Conservation (phyloP, 1,140 invertebrate genomes). For the Globodera ellingtonae region DNA sequence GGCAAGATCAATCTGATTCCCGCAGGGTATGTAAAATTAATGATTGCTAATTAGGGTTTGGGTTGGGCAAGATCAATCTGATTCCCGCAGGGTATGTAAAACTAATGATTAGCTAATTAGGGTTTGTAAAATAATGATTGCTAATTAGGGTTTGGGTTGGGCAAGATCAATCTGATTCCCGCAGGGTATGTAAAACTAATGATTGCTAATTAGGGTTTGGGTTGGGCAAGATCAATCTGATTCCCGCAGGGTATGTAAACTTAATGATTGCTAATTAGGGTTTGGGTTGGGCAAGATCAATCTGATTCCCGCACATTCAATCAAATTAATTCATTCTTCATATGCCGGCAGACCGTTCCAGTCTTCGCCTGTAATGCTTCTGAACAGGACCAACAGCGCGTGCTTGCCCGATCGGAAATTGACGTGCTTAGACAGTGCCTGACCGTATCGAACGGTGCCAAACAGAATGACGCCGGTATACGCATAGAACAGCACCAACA, state of each 20-base stretch:
- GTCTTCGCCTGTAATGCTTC: constrained; percentile 99
- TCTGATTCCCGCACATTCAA: constrained; percentile 64
- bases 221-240: too few relatives aligned
- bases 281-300: background rate
- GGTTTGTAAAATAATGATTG: constrained; percentile 7
- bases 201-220: constrained; percentile 72
- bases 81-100: too few relatives aligned
- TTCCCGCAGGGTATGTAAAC: too few relatives aligned
- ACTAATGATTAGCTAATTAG: constrained; percentile 72
- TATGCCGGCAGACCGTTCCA: constrained; percentile 85
- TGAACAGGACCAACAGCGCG: constrained; percentile 94
- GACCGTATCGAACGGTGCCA: constrained; percentile 97
- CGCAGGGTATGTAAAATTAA: background rate
- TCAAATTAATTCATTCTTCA: too few relatives aligned
- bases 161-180: too few relatives aligned
- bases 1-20: too few relatives aligned
- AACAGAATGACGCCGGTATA: constrained; percentile 96
- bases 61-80: too few relatives aligned
- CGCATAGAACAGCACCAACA: constrained; percentile 97
- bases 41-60: constrained; percentile 72
- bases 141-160: constrained; percentile 71
- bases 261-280: constrained; percentile 72
- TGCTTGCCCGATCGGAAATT: constrained; percentile 96
- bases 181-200: background rate
- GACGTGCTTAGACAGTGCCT: constrained; percentile 90